Conservation (phyloP, 1,140 invertebrate species). For the Drosophila sucinea region DNA sequence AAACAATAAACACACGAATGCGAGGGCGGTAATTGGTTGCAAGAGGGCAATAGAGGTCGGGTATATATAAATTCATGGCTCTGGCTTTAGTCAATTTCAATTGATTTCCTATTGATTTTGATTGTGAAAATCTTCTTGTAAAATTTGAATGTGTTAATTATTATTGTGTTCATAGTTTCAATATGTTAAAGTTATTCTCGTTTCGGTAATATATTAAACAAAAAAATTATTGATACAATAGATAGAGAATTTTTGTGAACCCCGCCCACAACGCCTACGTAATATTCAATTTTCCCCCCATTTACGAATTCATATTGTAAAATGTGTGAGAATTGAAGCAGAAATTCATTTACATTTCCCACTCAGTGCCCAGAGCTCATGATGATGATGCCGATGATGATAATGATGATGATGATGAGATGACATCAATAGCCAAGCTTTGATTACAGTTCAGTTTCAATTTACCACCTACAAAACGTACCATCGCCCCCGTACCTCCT, state of each 20-base stretch:
- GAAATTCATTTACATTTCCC: constrained; percentile 71
- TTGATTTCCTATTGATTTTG: constrained; percentile 7
- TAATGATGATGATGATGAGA: constrained; percentile 27
- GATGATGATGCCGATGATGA: constrained; percentile 18
- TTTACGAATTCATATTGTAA: constrained; percentile 72
- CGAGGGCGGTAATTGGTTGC: not conserved
- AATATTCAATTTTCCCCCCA: constrained; percentile 12
- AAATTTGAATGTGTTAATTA: not conserved
- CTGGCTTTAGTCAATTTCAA: constrained; percentile 1
- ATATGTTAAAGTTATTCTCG: not conserved
- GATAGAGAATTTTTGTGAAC: not conserved
- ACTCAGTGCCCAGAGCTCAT: constrained; percentile 23
- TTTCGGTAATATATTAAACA: no score
- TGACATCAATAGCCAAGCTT: constrained; percentile 71
- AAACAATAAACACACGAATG: constrained; percentile 22
- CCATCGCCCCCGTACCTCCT: constrained; percentile 1
- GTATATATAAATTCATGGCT: constrained; percentile 25
- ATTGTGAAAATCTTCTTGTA: not conserved
- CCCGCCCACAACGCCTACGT: not conserved
- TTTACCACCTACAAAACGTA: constrained; percentile 30
- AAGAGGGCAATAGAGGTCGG: constrained; percentile 34
- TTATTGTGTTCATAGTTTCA: not conserved
- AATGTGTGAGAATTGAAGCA: constrained; percentile 53
- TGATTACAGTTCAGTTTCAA: constrained; percentile 75
- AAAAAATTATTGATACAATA: not conserved